A percentile compares a stretch with the other conserved stretches of the same genome.
phyloP scores from a whole-genome alignment of 2,113 vertebrate genomes.

The Zapornia atra region DNA sequence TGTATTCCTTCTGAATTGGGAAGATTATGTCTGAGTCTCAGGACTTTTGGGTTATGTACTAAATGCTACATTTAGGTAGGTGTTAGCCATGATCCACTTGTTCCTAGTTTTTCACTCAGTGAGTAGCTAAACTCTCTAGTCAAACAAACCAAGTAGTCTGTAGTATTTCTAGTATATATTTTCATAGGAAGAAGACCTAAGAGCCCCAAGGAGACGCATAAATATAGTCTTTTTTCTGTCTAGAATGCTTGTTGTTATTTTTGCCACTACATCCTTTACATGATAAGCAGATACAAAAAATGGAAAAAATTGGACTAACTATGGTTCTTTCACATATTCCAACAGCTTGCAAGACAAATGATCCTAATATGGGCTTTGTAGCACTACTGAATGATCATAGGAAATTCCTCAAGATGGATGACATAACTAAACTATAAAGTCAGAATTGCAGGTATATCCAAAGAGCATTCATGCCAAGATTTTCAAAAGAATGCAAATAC shows the following conservation, averaged over 20 bases:
- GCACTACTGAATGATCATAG: not conserved
- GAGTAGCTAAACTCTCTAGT: not conserved
- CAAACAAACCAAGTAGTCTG: not conserved
- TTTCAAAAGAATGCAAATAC: not conserved
- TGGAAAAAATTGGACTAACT: not conserved
- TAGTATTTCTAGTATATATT: not conserved
- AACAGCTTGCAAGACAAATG: not conserved
- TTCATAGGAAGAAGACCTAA: not conserved
- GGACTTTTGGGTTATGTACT: not conserved
- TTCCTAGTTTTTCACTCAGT: not conserved
- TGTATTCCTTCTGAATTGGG: not conserved
- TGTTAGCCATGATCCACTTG: not conserved
- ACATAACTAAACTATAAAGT: not conserved
- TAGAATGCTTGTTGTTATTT: not conserved
- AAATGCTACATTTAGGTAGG: not conserved
- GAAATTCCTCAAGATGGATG: not conserved
- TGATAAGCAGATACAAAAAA: not conserved
- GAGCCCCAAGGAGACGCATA: not conserved
- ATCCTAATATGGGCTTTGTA: not conserved
- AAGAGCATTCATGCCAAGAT: not conserved
- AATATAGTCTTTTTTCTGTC: not conserved
- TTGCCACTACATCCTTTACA: not conserved
- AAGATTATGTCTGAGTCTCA: not conserved
- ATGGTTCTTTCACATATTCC: not conserved
- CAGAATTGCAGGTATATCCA: not conserved